Conservation (phyloP, 2,888 invertebrate genomes). For the Microdon myrmicae region DNA sequence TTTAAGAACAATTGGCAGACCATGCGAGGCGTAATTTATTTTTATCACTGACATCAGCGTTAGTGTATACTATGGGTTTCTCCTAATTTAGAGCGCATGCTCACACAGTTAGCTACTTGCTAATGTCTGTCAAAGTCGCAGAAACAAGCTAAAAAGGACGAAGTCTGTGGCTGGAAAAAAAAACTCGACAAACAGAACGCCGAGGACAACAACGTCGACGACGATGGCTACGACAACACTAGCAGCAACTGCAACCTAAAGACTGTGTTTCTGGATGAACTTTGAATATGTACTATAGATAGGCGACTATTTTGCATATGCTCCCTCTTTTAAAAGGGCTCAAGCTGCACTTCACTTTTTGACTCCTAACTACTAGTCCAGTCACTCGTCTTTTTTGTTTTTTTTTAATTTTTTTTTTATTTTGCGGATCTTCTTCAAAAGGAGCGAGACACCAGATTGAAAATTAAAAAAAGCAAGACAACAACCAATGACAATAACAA, state of each 20-base stretch:
- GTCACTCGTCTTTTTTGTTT: slow-evolving; percentile 12
- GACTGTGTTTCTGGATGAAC: slow-evolving; percentile 50
- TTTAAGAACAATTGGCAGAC: slow-evolving; percentile 53
- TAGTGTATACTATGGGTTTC: slow-evolving; percentile 21
- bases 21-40: slow-evolving; percentile 53
- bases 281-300: slow-evolving; percentile 36
- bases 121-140: slow-evolving; percentile 44
- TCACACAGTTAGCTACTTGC: slow-evolving; percentile 25
- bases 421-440: slow-evolving; percentile 43
- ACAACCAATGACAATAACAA: slow-evolving; percentile 1
- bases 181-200: no score
- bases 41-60: slow-evolving; percentile 53
- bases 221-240: slow-evolving; percentile 1
- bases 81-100: neutral
- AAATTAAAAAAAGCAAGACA: slow-evolving; percentile 1
- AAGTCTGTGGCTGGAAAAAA: slow-evolving; percentile 12
- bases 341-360: slow-evolving; percentile 35
- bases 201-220: neutral
- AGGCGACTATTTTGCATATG: slow-evolving; percentile 50
- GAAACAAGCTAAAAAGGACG: slow-evolving; percentile 41
- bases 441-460: slow-evolving; percentile 9
- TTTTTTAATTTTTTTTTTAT: no score
- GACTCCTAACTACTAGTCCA: slow-evolving; percentile 26
- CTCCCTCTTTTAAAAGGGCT: slow-evolving; percentile 33
- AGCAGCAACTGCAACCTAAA: slow-evolving; percentile 24